Base-by-base conservation (phyloP, 2,113 vertebrate species). In the Ictidomys tridecemlineatus region DNA sequence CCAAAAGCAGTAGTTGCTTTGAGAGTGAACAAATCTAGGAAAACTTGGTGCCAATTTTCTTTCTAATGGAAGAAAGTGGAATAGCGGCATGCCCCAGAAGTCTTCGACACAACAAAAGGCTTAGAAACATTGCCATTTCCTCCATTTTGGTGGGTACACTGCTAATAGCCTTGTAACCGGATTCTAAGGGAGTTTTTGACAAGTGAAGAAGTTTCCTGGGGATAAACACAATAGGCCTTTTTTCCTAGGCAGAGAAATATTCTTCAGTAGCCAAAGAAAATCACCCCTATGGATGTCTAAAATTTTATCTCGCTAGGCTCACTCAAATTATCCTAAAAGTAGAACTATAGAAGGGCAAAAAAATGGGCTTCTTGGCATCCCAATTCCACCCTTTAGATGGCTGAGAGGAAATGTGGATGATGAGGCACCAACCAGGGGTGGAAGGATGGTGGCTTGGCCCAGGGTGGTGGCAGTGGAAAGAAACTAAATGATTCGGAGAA, bases 51-150 rank as follows among this genome's bases (percentile, higher is more conserved):
- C 78, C 37, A 70, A 56, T 83, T 56, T 89, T 83, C 42, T 93
- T 93, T 77, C 32, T 94, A 86, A 92, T 67, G 74, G 90, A 74
- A 96, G 79, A 74, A 90, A 85, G 48, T 78, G 58, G 58, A 86
- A 48, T 45, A 51, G 42, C 24, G 13, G 79, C 70, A 80, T 39
- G 18, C 45, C 45, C 51, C 65, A 89, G 73, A 42, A 69, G 69
- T 48, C 58, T 65, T 61, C 51, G 63, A 72, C 11, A 34, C 91
- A 73, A 82, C 67, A 95, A 85, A 89, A 5, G 34, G 26, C 32
- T 74, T 76, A 12, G 53, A 74, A 93, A 74, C 45, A 39, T 32
- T 11, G 28, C 24, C 22, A 39, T 85, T 91, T 65, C 65, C 69
- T 73, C 53, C 28, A 9, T 72, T 5, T 32, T 77, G n/a, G 63